Percentiles rank a stretch among this genome's conserved stretches.
Conservation (phyloP, 64 coral and sea anemone species). For the Orbicella faveolata region DNA sequence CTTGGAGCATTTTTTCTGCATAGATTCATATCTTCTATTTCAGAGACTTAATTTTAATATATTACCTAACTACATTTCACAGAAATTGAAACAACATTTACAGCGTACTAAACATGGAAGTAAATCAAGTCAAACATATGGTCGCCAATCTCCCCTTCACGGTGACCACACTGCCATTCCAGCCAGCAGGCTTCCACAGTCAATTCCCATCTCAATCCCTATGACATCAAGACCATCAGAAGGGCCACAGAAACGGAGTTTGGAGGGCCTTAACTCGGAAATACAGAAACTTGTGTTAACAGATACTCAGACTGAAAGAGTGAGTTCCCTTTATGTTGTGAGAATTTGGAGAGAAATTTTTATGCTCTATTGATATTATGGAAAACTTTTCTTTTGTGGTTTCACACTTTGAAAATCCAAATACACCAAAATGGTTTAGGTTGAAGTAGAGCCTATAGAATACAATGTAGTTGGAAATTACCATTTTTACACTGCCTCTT, state of each 20-base stretch:
- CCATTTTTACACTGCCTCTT: no score
- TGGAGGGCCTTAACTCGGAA: slow-evolving; percentile 88
- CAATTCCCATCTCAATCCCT: slow-evolving; percentile 90
- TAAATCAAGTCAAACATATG: slow-evolving; percentile 68
- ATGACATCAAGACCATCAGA: slow-evolving; percentile 57
- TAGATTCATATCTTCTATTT: no score
- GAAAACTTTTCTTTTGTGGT: no score
- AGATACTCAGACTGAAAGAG: slow-evolving; percentile 52
- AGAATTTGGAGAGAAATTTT: not conserved
- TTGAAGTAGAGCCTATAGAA: no score
- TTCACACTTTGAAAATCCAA: no score
- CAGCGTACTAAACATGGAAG: slow-evolving; percentile 89
- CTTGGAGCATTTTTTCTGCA: no score
- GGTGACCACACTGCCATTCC: slow-evolving; percentile 87
- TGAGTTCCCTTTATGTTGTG: slow-evolving; percentile 54
- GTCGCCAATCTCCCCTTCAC: slow-evolving; percentile 86
- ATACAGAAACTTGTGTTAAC: slow-evolving; percentile 79
- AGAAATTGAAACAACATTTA: slow-evolving; percentile 85
- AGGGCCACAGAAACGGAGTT: slow-evolving; percentile 70
- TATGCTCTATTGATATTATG: no score
- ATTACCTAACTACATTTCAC: not conserved
- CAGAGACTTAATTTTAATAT: no score
- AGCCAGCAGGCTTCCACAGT: slow-evolving; percentile 56
- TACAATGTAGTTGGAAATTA: no score
- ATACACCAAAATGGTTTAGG: no score